Evolutionary conservation across 2,113 vertebrate genomes (phyloP).

Genomic region (Solenodon paradoxus): DNA sequence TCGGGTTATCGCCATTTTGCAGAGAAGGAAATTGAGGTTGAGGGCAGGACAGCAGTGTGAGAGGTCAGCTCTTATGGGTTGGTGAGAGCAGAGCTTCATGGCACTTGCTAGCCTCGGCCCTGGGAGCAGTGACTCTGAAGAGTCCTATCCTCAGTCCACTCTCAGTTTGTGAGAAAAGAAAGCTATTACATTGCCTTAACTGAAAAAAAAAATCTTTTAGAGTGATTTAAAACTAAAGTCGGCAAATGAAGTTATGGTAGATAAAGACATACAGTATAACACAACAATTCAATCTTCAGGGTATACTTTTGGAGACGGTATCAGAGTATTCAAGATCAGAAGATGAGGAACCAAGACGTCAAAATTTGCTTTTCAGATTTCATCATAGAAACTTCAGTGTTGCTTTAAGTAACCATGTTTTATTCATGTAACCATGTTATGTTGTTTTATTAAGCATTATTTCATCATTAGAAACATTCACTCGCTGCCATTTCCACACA

Average conservation of each 20-base stretch:
- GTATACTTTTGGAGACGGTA: not conserved
- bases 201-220: not conserved
- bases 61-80: rapidly evolving
- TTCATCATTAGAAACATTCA: not conserved
- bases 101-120: not conserved
- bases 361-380: not conserved
- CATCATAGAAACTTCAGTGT: not conserved
- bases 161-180: not conserved
- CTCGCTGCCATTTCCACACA: not conserved
- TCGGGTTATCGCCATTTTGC: not conserved
- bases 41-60: too few relatives aligned
- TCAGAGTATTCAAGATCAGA: not conserved
- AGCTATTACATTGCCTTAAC: not conserved
- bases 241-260: not conserved
- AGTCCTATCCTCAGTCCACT: not conserved
- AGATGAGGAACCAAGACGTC: not conserved
- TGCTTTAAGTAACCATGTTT: not conserved
- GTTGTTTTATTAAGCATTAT: not conserved
- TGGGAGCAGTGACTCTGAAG: not conserved
- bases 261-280: not conserved
- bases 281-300: not conserved
- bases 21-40: not conserved
- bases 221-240: not conserved
- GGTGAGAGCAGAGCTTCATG: not conserved
- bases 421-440: not conserved